Evolutionary conservation across 2,113 vertebrate species (phyloP), one percentile per base, ranked within the genome.

Genomic region (Tangachromis dhanisi): DNA sequence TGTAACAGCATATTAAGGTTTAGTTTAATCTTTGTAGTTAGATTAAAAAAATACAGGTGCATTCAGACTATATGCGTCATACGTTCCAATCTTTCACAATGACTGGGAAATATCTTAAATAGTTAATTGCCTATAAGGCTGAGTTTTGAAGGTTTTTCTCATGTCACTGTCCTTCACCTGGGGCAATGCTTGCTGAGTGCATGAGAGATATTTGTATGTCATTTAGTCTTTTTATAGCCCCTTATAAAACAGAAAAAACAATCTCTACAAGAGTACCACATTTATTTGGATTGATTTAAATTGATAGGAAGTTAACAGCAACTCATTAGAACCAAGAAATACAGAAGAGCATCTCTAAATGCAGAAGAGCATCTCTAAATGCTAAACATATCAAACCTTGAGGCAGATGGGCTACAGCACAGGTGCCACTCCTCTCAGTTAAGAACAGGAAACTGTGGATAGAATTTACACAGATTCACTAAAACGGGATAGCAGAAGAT

Each of bases 91-190:
- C 42, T 78, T 78, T 19, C 26, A 0, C 9, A 19, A 19, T 31
- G 71, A 31, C 6, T 8, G 42, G 26, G 71, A 49, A 11, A 76
- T 49, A 19, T 76, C 9, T 76, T 29, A 31, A 19, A 19, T 49
- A 76, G 16, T 8, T 29, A 76, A 76, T 2, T 45, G 38, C 13
- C 38, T n/a, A 47, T 8, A 55, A 35, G 16, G 33, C 33, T 55
- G 51, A 76, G 9, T 14, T 80, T 80, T 54, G 17, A 24, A 85
- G 40, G 26, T 83, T 0, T 88, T 90, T 91, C 63, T 86, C 61
- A 84, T 88, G 29, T 80, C 47, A 8, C 71, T 53, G 68, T 83
- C 47, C 29, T 87, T 66, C 66, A 87, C 86, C 83, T 66, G 66
- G 16, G 78, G 78, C 24, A 6, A 78, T 40, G 51, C 76, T 82